Conservation (phyloP, 1,140 invertebrate genomes). For the Orchesella cincta region DNA sequence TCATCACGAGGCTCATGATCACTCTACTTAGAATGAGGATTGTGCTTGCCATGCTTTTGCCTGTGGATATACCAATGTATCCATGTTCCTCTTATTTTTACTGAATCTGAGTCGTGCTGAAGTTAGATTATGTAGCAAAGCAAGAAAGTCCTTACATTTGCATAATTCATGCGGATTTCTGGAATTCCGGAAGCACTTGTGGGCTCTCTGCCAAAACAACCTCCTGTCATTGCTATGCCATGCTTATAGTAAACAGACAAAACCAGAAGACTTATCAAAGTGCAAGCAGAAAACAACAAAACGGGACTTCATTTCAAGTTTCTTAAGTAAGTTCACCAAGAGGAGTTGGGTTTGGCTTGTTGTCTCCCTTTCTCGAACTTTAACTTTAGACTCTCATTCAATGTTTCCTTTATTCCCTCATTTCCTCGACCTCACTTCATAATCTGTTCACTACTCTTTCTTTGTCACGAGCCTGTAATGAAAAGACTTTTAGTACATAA, state of each 20-base stretch:
- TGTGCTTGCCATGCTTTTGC: too few species aligned
- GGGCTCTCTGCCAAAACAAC: constrained; percentile 28
- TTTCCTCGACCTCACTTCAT: neutral
- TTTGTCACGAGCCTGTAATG: neutral
- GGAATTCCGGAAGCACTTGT: constrained; percentile 38
- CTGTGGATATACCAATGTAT: too few species aligned
- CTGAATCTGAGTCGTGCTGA: neutral
- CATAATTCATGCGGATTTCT: constrained; percentile 43
- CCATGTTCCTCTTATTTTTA: too few species aligned
- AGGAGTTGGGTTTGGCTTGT: too few species aligned
- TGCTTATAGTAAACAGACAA: too few species aligned
- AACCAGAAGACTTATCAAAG: too few species aligned
- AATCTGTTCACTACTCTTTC: neutral
- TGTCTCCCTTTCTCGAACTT: too few species aligned
- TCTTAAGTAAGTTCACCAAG: too few species aligned
- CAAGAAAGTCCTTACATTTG: constrained; percentile 27
- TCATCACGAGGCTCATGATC: neutral
- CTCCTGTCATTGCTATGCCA: neutral
- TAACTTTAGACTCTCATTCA: too few species aligned
- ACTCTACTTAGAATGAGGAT: too few species aligned
- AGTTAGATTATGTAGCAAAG: neutral
- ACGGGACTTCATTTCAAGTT: neutral
- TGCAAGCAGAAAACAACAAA: neutral
- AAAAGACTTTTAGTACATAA: neutral
- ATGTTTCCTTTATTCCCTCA: neutral